phyloP scores from a whole-genome alignment of 2,113 vertebrate species.

The Cryptomyrus ogoouensis region DNA sequence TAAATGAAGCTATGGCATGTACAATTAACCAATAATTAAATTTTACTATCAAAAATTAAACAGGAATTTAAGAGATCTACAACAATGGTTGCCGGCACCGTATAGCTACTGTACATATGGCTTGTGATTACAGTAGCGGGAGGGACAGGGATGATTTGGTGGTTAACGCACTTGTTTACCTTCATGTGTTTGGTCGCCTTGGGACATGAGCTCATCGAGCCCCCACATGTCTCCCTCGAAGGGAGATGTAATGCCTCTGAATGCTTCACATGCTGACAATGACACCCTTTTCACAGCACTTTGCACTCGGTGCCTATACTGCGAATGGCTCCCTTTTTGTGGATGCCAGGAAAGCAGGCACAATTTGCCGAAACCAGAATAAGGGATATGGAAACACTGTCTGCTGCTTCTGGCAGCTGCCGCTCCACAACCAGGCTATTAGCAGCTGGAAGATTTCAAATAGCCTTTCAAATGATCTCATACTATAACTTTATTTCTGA shows the following conservation, averaged over 20 bases:
- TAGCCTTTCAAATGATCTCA: neutral
- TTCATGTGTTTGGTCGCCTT: neutral
- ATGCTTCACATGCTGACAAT: neutral
- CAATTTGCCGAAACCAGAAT: neutral
- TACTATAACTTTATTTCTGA: neutral
- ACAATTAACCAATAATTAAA: neutral
- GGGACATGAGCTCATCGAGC: neutral
- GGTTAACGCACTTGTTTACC: neutral
- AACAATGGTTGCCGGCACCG: neutral
- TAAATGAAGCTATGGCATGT: neutral
- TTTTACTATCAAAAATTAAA: neutral
- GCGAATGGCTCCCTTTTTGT: neutral
- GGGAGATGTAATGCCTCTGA: neutral
- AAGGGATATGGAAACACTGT: neutral
- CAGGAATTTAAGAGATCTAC: neutral
- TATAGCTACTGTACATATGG: neutral
- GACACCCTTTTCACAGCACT: neutral
- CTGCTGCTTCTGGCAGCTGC: neutral
- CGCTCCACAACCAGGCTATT: neutral
- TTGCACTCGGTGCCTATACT: neutral
- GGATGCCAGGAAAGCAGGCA: neutral
- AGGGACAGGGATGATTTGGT: neutral
- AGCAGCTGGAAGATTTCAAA: neutral
- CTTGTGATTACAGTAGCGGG: neutral
- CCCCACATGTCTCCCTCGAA: neutral